These are phyloP conservation scores for Sebastes steindachneri DNA, from an alignment of 2,797 vertebrate genomes.

Conservation along the genomic window DNA sequence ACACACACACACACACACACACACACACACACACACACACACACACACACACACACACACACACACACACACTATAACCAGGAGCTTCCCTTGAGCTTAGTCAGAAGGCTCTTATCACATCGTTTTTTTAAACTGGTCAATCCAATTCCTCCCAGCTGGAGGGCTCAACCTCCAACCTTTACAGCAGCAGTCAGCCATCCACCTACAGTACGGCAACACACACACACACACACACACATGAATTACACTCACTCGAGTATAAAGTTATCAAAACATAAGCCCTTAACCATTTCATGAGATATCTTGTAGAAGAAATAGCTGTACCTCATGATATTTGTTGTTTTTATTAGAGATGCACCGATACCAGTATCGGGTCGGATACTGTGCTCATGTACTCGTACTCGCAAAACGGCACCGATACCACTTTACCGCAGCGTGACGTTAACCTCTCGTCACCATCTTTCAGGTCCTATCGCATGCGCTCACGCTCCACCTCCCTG, in stretches of 20 bases:
- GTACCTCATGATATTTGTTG: not conserved
- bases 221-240: not conserved
- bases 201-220: not conserved
- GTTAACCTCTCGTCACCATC: no score
- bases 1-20: slow-evolving; percentile 12
- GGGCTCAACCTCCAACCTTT: slow-evolving; percentile 14
- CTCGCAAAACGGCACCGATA: no score
- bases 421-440: no score
- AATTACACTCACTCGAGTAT: not conserved
- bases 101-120: slow-evolving; percentile 45
- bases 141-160: slow-evolving; percentile 2
- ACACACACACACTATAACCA: not conserved
- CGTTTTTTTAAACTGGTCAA: slow-evolving; percentile 30
- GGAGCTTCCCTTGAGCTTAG: slow-evolving; percentile 18
- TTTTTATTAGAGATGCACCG: not conserved
- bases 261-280: not conserved
- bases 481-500: no score
- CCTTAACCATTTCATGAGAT: not conserved
- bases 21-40: slow-evolving; percentile 6
- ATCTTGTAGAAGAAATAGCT: not conserved
- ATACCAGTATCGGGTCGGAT: no score
- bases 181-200: not conserved
- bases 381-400: no score
- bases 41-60: slow-evolving; percentile 6
- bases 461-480: no score